Base-by-base conservation (phyloP, 2,113 vertebrate genomes). In the Chionomys nivalis region DNA sequence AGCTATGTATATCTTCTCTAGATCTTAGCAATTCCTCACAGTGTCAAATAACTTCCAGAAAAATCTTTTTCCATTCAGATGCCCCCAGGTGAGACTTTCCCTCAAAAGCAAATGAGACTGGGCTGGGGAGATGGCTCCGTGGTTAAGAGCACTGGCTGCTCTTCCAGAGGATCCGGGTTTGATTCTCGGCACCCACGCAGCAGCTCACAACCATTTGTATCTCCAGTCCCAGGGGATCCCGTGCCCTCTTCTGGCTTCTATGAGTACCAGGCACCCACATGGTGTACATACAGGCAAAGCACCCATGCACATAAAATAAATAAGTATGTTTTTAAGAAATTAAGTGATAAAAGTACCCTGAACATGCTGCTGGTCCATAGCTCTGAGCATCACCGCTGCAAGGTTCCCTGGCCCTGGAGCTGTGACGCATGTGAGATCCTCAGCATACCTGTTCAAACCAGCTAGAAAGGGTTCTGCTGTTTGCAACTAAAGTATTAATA, bases 11-110 rank as follows among this genome's bases (percentile, higher is more conserved):
- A 19, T 47, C 49, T 78, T 79, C 79, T 21, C 49, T 85, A 36
- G 47, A 72, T 44, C 77, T 47, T 70, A 13, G 70, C 79, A 28
- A 72, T 86, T 87, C 63, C 26, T 33, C 31, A 88, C 19, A 52
- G 2, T 93, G 31, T 68, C 58, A 93, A 89, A 86, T n/a, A 94
- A 93, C 24, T 44, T 81, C 58, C 42, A 73, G 23, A 92, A 95
- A 82, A 52, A 61, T 28, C 19, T 39, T 86, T 87, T 21, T 52
- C 36, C n/a, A 79, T 1, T 90, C 72, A 87, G 36, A 78, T 3
- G 9, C 7, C 87, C 26, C 24, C 79, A 65, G 11, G 3, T 86
- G 52, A 95, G 1, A 31, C 61, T 58, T 70, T 17, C 70, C 19
- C 82, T 89, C 73, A 81, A 68, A 66, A 63, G 5, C 55, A 63